These are phyloP conservation scores for Acropternis orthonyx DNA, from an alignment of 2,797 vertebrate genomes.

Conservation along the genomic window DNA sequence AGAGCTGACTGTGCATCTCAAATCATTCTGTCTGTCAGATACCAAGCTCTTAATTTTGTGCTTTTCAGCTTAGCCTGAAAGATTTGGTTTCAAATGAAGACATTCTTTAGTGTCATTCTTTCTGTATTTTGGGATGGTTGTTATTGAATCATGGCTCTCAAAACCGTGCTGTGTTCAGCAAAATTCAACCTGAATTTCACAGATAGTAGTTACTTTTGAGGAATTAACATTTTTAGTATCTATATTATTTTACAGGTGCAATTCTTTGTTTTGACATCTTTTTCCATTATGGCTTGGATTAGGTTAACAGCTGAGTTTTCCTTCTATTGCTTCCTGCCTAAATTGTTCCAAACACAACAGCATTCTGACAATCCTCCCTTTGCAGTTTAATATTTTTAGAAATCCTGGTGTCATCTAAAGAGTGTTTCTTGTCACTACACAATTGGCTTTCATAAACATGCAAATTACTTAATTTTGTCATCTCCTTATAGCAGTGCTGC, in stretches of 20 bases:
- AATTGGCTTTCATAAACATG: not conserved
- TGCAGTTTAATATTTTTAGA: not conserved
- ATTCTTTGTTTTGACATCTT: not conserved
- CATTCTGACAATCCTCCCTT: not conserved
- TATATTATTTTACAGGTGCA: not conserved
- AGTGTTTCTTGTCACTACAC: not conserved
- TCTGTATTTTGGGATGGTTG: not conserved
- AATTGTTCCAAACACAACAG: not conserved
- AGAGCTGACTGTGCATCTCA: not conserved
- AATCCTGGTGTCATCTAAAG: not conserved
- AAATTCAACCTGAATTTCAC: not conserved
- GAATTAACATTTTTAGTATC: not conserved
- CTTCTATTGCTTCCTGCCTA: not conserved
- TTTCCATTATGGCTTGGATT: not conserved
- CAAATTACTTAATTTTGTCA: not conserved
- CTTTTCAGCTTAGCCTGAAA: not conserved
- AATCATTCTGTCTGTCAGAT: not conserved
- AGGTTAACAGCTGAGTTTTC: not conserved
- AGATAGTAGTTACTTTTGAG: not conserved
- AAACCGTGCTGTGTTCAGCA: not conserved
- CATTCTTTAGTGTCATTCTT: not conserved
- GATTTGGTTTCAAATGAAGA: not conserved
- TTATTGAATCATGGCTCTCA: not conserved
- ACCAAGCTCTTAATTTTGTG: not conserved
- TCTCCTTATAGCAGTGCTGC: not conserved